A percentile compares a stretch with the other conserved stretches of the same genome.
Evolutionary conservation across 2,113 vertebrate species (phyloP).

Genomic region (Lynx canadensis): DNA sequence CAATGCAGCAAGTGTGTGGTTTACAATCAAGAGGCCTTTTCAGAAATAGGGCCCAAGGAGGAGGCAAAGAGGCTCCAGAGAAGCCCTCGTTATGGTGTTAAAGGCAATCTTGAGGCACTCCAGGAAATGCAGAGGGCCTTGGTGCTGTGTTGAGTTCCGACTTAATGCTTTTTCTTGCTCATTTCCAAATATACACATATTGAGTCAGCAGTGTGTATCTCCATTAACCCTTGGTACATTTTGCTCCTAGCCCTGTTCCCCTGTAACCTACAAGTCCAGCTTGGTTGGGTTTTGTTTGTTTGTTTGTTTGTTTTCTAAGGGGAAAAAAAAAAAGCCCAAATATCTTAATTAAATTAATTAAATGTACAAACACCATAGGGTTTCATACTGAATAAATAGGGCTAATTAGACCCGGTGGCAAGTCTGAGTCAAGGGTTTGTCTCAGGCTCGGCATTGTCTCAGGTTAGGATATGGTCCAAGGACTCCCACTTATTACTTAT

Average conservation of each 20-base stretch:
- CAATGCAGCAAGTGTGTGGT: slow-evolving; percentile 78
- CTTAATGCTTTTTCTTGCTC: background rate
- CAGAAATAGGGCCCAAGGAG: slow-evolving; percentile 37
- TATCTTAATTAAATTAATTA: slow-evolving; percentile 90
- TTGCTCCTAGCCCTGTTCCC: slow-evolving; percentile 47
- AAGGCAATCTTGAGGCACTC: slow-evolving; percentile 64
- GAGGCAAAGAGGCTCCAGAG: slow-evolving; percentile 24
- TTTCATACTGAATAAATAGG: slow-evolving; percentile 89
- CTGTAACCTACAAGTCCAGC: slow-evolving; percentile 62
- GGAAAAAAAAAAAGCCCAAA: slow-evolving; percentile 66
- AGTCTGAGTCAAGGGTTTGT: slow-evolving; percentile 67
- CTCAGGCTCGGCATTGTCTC: slow-evolving; percentile 66
- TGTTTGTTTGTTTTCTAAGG: slow-evolving; percentile 60
- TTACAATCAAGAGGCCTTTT: slow-evolving; percentile 71
- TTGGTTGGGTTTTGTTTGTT: slow-evolving; percentile 23
- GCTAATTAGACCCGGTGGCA: slow-evolving; percentile 82
- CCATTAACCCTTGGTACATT: slow-evolving; percentile 40
- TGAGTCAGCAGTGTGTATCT: slow-evolving; percentile 54
- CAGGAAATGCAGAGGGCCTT: slow-evolving; percentile 38
- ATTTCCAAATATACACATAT: background rate
- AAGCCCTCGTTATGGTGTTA: slow-evolving; percentile 52
- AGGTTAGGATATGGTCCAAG: slow-evolving; percentile 58
- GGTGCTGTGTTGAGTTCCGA: slow-evolving; percentile 30
- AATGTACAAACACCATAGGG: slow-evolving; percentile 88
- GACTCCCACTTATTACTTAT: slow-evolving; percentile 26